phyloP scores from a whole-genome alignment of 2,113 vertebrate genomes.

The Takifugu bimaculatus region DNA sequence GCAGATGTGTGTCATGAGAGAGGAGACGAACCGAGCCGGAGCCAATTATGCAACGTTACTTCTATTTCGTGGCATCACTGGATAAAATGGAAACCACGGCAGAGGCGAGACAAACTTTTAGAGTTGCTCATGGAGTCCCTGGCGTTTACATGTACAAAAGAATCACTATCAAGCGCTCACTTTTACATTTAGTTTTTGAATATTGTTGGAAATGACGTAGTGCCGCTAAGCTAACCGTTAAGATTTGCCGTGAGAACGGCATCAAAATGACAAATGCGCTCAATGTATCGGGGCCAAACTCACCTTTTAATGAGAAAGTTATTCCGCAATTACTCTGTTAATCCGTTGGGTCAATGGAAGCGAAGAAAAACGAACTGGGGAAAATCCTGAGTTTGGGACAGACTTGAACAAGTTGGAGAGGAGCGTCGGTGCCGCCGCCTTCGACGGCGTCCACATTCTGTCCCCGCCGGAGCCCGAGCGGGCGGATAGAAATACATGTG shows the following conservation, averaged over 20 bases:
- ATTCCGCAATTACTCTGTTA: conserved; percentile 14
- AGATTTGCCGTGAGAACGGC: not conserved
- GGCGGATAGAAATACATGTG: conserved; percentile 64
- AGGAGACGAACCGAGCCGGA: not conserved
- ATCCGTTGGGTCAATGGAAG: not conserved
- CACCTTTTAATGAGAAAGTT: conserved; percentile 48
- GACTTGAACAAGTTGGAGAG: conserved; percentile 27
- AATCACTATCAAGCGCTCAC: fast-evolving
- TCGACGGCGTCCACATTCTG: conserved; percentile 43
- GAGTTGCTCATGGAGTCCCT: too few relatives aligned
- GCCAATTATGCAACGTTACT: not conserved
- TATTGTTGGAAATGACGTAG: not conserved
- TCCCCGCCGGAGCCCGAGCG: conserved; percentile 28
- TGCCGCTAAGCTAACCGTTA: conserved; percentile 3
- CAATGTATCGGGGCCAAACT: conserved; percentile 23
- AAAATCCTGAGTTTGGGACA: conserved; percentile 33
- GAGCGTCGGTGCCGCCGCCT: conserved; percentile 6
- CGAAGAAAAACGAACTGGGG: not conserved
- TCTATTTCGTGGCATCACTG: conserved; percentile 43
- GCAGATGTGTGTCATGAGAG: too few relatives aligned
- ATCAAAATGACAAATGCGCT: conserved; percentile 5
- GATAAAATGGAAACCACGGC: conserved; percentile 5
- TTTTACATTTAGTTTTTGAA: not conserved
- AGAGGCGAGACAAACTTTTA: not conserved
- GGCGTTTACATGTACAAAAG: not conserved